Percentiles rank a stretch among this genome's conserved stretches.
phyloP scores from a whole-genome alignment of 2,797 vertebrate genomes.

The Lithobates sylvaticus region DNA sequence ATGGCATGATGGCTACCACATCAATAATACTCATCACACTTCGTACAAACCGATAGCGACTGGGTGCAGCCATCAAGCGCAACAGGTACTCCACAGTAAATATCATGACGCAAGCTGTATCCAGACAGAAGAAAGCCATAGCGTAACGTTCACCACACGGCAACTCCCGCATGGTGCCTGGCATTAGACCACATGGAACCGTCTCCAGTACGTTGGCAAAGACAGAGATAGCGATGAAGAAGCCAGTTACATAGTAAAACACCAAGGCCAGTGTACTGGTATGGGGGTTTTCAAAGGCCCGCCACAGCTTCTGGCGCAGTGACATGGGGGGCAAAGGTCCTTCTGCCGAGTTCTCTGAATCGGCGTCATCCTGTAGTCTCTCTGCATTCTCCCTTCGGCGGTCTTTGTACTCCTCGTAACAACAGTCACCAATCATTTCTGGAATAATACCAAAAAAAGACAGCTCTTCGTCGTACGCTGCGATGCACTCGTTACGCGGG shows the following conservation, averaged over 20 bases:
- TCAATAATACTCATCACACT: slow-evolving; percentile 98
- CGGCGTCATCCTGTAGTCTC: slow-evolving; percentile 91
- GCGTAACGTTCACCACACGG: slow-evolving; percentile 93
- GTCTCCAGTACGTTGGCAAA: slow-evolving; percentile 95
- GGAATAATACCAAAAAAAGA: slow-evolving; percentile 96
- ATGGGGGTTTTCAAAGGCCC: slow-evolving; percentile 97
- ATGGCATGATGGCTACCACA: slow-evolving; percentile 97
- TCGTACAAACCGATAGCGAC: slow-evolving; percentile 90
- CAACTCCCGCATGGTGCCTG: slow-evolving; percentile 76
- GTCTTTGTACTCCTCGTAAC: slow-evolving; percentile 98
- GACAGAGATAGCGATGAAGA: slow-evolving; percentile 97
- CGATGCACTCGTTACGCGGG: slow-evolving; percentile 94
- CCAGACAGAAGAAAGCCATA: slow-evolving; percentile 96
- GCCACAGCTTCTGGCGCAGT: slow-evolving; percentile 89
- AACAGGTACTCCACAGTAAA: slow-evolving; percentile 96
- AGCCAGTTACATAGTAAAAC: slow-evolving; percentile 97
- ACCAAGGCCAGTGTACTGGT: slow-evolving; percentile 95
- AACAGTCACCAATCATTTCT: slow-evolving; percentile 96
- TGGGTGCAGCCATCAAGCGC: slow-evolving; percentile 89
- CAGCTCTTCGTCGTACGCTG: slow-evolving; percentile 94
- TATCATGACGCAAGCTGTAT: slow-evolving; percentile 97
- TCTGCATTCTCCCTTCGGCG: slow-evolving; percentile 92
- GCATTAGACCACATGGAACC: slow-evolving; percentile 85
- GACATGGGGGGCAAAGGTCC: slow-evolving; percentile 80
- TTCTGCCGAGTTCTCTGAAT: slow-evolving; percentile 80